Conservation (phyloP, 2,797 vertebrate species). For the Pangasius mekongensis region DNA sequence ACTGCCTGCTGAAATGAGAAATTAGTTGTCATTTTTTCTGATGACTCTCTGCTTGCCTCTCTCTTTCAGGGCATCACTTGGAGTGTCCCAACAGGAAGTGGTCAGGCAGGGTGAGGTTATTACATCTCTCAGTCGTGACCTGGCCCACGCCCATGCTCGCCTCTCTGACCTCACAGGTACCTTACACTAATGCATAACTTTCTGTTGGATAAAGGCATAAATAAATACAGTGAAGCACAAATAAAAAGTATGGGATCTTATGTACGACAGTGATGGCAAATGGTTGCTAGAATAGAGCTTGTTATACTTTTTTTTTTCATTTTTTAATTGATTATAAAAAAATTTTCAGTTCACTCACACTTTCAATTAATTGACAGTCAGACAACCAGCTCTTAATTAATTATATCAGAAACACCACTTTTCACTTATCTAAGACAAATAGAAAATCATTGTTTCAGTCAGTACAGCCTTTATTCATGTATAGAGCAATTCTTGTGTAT, state of each 20-base stretch:
- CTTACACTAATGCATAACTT: not conserved
- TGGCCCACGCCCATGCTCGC: constrained; percentile 68
- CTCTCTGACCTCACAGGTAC: constrained; percentile 79
- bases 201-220: not conserved
- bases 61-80: constrained; percentile 68
- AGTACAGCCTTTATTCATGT: not conserved
- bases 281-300: not conserved
- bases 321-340: not conserved
- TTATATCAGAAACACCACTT: not conserved
- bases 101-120: constrained; percentile 72
- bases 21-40: not conserved
- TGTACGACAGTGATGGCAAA: not conserved
- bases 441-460: not conserved
- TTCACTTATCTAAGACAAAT: not conserved
- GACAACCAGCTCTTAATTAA: not conserved
- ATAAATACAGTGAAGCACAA: not conserved
- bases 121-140: constrained; percentile 66
- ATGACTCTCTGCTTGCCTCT: not conserved
- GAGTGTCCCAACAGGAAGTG: constrained; percentile 60
- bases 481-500: constrained; percentile 16
- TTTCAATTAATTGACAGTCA: not conserved
- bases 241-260: not conserved
- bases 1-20: not conserved
- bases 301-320: not conserved
- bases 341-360: not conserved